Evolutionary conservation across 1,140 invertebrate genomes (phyloP), one percentile per base, ranked within the genome.

Genomic region (Drosophila arizonae): DNA sequence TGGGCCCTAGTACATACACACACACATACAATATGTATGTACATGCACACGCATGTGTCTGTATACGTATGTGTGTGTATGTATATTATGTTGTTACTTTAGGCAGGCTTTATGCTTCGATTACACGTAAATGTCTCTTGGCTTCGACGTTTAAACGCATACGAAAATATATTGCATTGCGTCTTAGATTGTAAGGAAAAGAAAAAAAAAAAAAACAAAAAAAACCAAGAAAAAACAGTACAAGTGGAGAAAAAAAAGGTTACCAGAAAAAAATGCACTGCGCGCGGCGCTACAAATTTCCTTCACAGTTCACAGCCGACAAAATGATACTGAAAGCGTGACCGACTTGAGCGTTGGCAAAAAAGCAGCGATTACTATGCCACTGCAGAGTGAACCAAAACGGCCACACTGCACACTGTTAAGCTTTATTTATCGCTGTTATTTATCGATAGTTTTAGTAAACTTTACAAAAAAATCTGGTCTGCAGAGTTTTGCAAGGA

Each of bases 191-290:
- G 65, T 26, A 71, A 55, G 36, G 5, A 46, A 43, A 71, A 17
- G 56, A 30, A 55, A 52, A 13, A 62, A 66, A 67, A 67, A 60
- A 58, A 41, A 52, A 50, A 58, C 46, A 57, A 66, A 55, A 66
- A 67, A 67, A 60, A 66, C 41, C 50, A 45, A 62, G 41, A 46
- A 57, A 66, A 55, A 71, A 62, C 51, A 75, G 56, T 69, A 77
- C 33, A 80, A 33, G 67, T 76, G 66, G 46, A 78, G 52, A 52
- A 74, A 81, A 74, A 81, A 76, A 85, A 78, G 71, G 73, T 86
- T 86, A 86, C 81, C 81, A 86, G 81, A 86, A 87, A 86, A 85
- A 81, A 86, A 86, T 87, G 65, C 75, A 86, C 81, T 87, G 81
- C 81, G 81, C 81, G 81, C 76, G 71, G 76, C 78, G 76, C 63